Conservation (phyloP, 2,888 invertebrate species). For the Myopa testacea region DNA sequence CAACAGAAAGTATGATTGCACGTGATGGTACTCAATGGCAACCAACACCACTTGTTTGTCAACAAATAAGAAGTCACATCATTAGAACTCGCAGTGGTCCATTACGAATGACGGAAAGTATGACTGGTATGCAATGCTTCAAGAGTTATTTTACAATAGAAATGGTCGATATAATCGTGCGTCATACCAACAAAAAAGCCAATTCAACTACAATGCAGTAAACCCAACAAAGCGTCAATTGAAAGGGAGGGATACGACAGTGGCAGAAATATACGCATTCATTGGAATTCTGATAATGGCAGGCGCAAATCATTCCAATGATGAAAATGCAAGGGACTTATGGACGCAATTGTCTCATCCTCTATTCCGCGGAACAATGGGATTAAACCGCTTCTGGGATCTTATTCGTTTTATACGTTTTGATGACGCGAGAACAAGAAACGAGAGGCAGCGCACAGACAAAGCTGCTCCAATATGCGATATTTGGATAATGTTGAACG, state of each 20-base stretch:
- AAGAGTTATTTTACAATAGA: too few relatives aligned
- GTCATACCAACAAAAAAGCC: conserved; percentile 21
- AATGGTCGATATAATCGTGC: conserved; percentile 32
- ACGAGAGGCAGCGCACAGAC: conserved; percentile 48
- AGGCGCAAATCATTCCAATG: conserved; percentile 25
- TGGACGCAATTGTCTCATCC: conserved; percentile 38
- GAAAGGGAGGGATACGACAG: conserved; percentile 31
- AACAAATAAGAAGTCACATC: too few relatives aligned
- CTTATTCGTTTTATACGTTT: conserved; percentile 55
- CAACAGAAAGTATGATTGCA: too few relatives aligned
- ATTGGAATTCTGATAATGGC: conserved; percentile 40
- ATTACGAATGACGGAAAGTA: conserved; percentile 34
- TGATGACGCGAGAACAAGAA: conserved; percentile 53
- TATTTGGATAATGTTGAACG: conserved; percentile 56
- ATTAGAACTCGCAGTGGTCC: conserved; percentile 7
- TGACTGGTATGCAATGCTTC: too few relatives aligned
- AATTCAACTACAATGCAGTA: conserved; percentile 32
- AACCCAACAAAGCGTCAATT: conserved; percentile 39
- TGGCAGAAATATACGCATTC: conserved; percentile 38
- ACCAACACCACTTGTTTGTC: too few relatives aligned
- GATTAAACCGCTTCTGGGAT: conserved; percentile 47
- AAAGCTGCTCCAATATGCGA: conserved; percentile 53
- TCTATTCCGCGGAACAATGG: conserved; percentile 47
- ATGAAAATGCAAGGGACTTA: conserved; percentile 29
- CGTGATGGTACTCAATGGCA: too few relatives aligned